Evolutionary conservation across 2,797 vertebrate genomes (phyloP).

Genomic region (Tragelaphus eurycerus): DNA sequence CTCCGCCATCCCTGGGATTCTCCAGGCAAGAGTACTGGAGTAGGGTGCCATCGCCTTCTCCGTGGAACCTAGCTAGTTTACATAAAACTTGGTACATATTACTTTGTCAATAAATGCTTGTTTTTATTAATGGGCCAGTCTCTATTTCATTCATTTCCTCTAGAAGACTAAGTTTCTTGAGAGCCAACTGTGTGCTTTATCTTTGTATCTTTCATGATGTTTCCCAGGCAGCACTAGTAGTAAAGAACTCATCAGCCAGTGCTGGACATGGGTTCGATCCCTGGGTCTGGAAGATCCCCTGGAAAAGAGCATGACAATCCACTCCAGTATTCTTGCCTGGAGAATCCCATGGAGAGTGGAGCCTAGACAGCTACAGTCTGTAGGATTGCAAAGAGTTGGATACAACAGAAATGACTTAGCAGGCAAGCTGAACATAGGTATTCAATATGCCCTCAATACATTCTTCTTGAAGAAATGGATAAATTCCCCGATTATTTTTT

Average conservation of each 20-base stretch:
- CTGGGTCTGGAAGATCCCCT: background rate
- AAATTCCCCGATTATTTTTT: background rate
- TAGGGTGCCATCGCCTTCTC: no score
- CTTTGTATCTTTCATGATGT: background rate
- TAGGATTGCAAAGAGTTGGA: background rate
- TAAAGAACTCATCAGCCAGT: background rate
- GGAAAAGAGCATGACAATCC: background rate
- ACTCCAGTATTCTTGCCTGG: background rate
- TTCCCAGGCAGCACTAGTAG: background rate
- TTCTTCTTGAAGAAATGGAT: background rate
- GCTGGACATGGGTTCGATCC: fast-evolving
- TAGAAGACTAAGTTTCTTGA: background rate
- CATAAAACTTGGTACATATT: background rate
- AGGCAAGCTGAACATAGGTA: background rate
- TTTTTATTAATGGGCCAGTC: background rate
- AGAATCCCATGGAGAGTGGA: background rate
- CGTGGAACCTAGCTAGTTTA: background rate
- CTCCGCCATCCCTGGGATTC: no score
- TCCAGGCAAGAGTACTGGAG: no score
- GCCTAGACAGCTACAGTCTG: background rate
- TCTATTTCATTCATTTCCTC: background rate
- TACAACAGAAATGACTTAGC: background rate
- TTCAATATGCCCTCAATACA: background rate
- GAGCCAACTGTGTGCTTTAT: background rate
- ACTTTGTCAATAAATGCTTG: background rate